Conservation (phyloP, 2,888 invertebrate species). For the Poecilobothrus nobilitatus region DNA sequence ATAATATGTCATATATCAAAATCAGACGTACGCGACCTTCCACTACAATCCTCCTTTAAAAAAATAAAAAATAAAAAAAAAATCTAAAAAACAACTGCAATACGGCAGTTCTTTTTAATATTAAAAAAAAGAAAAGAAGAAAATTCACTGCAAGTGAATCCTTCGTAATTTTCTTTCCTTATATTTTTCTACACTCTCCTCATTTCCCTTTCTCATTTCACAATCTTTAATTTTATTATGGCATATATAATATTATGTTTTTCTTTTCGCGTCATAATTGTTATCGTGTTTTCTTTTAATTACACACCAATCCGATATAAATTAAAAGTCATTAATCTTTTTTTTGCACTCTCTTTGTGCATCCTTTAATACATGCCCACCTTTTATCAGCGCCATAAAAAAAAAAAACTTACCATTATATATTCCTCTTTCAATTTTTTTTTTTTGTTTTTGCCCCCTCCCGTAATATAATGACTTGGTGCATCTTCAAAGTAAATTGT, state of each 20-base stretch:
- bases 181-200: background rate
- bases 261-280: background rate
- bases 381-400: conserved; percentile 5
- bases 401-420: no score
- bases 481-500: no score
- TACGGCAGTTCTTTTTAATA: no score
- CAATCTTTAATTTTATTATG: background rate
- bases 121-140: no score
- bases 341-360: background rate
- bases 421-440: background rate
- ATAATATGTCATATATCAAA: background rate
- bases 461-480: no score
- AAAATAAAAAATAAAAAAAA: no score
- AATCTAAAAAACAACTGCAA: background rate
- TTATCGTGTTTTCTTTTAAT: conserved; percentile 6
- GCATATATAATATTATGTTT: no score
- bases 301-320: conserved; percentile 1
- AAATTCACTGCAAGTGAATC: background rate
- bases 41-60: background rate
- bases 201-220: background rate
- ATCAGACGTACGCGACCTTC: background rate
- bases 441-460: background rate
- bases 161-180: background rate
- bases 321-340: background rate
- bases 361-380: background rate